A percentile compares a stretch with the other conserved stretches of the same genome.
Evolutionary conservation across 1,140 invertebrate species (phyloP).

Genomic region (Philotrypesis tridentata): DNA sequence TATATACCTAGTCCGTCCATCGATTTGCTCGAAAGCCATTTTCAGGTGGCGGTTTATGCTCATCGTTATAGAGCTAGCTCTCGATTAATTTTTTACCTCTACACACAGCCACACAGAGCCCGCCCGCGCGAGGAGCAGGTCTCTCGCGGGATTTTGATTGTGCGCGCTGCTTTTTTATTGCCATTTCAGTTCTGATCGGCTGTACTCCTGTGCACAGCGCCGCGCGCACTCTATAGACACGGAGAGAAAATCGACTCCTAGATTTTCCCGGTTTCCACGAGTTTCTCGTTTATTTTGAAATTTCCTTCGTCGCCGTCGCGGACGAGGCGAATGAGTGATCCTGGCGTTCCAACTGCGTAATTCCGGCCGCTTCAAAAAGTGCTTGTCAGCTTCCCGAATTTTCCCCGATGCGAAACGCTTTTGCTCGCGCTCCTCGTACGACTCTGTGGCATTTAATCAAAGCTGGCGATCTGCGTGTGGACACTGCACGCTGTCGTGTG

Average conservation of each 20-base stretch:
- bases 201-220: too few relatives aligned
- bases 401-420: neutral
- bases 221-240: too few relatives aligned
- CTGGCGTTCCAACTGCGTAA: neutral
- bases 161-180: neutral
- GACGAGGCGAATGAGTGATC: neutral
- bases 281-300: neutral
- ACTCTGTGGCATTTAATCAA: neutral
- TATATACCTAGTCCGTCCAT: too few relatives aligned
- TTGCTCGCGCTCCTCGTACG: too few relatives aligned
- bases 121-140: neutral
- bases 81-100: slow-evolving; percentile 35
- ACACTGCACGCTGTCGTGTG: too few relatives aligned
- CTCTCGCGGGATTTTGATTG: neutral
- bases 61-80: neutral
- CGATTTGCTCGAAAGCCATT: slow-evolving; percentile 8
- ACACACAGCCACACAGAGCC: too few relatives aligned
- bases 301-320: neutral
- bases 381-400: neutral
- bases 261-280: neutral
- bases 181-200: neutral
- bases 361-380: neutral
- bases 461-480: neutral
- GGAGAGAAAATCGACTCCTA: neutral
- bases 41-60: slow-evolving; percentile 16